Evolutionary conservation across 2,888 invertebrate genomes (phyloP), one percentile per base, ranked within the genome.

Genomic region (Halocaridina rubra): DNA sequence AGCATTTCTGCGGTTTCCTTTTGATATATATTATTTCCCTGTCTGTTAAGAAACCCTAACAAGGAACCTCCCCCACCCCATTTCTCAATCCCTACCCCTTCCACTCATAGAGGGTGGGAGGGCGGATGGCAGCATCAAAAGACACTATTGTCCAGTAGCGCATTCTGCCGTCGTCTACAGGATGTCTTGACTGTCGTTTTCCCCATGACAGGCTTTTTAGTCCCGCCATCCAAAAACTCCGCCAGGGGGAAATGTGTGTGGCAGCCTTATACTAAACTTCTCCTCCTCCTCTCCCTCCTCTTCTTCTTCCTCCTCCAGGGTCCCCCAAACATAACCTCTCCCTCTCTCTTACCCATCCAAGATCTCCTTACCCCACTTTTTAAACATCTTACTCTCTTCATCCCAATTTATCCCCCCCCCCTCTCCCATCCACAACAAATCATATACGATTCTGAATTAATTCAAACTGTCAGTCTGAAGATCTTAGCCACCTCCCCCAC

Each of bases 201-300:
- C 61, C 39, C 77, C 71, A 57, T 82, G 82, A 82, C 82, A 82
- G 82, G 59, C 82, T 77, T 82, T 82, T 82, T 82, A 32, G 82
- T 27, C 30, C 76, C 16, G 29, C 32, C 76, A 29, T 76, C 76
- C 59, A 30, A 53, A 53, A 32, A 57, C 64, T 46, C 39, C 13
- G 19, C 19, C 24, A 46, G 46, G 71, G 33, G 72, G 67, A 72
- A 57, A 72, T 69, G 78, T 69, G 69, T 46, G 78, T 79, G 78
- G 69, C 78, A 79, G 67, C 19, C 46, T 69, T 69, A n/a, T 79
- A 53, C 78, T 79, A 69, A 79, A 79, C 67, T 69, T 46, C 5
- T 24, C 69, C 53, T 53, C 53, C 8, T 8, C 8, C 53, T 53
- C 53, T 19, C 19, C 53, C 8, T 8, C 8, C 53, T 7, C 53